Evolutionary conservation across 1,140 invertebrate genomes (phyloP), one percentile per base, ranked within the genome.

Genomic region (Drosophila dunni): DNA sequence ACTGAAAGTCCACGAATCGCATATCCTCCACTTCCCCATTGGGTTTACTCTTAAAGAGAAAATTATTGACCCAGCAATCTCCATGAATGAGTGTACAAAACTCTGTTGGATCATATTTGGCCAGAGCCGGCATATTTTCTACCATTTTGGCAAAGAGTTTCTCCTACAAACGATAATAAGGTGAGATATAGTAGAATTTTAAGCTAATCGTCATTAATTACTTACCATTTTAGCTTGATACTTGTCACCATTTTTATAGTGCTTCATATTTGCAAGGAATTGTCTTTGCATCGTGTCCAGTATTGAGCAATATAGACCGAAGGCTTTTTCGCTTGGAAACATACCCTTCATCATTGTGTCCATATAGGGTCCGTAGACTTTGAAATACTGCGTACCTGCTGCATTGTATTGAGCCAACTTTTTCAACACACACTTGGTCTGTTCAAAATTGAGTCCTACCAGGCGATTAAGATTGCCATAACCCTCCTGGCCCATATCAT

Each of bases 11-110:
- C 11, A 83, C 62, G 11, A 80, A 72, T 56, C 33, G 68, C 9
- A 68, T 65, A 34, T 80, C 74, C 0, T 62, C 34, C 0, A 82
- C 10, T 74, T 94, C 92, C 3, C 84, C 90, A 6, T 78, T 34
- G 0, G 71, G 58, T 46, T 71, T 62, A 56, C 91, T 89, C 53
- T 90, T 81, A 65, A 95, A 95, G 58, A 95, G 79, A 85, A 95
- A 94, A 75, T 95, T 95, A 72, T 95, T 95, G 0, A 93, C 79
- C 94, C 94, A 95, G 9, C 92, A 93, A 81, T 95, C 95, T n/a
- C 95, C 95, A 67, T 95, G 95, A 76, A 93, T 94, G 10, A 95
- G 84, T 3, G 94, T 94, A 70, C 93, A 93, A 64, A 95, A 94
- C 24, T 94, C 93, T n/a, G 93, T 92, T 17, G 46, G n/a, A 29